Percentiles rank a stretch among this genome's conserved stretches.
These are phyloP conservation scores for Rhagonycha lutea DNA, from an alignment of 2,888 invertebrate species.

Conservation along the genomic window DNA sequence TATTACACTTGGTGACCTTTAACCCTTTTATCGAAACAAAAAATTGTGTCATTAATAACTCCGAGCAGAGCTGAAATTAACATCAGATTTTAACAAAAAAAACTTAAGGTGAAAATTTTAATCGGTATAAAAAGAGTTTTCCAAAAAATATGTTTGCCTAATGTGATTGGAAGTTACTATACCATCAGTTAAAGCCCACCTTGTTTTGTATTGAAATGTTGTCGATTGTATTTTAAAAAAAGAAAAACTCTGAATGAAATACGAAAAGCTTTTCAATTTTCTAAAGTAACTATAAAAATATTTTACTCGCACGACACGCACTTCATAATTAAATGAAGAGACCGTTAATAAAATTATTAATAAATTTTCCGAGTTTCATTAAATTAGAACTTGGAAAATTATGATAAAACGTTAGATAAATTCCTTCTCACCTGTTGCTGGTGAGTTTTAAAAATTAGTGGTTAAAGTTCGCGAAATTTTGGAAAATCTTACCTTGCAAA, in stretches of 20 bases:
- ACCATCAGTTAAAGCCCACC: conserved; percentile 5
- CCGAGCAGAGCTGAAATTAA: background rate
- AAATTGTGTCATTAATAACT: background rate
- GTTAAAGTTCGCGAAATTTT: background rate
- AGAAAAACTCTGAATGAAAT: conserved; percentile 14
- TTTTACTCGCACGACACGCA: background rate
- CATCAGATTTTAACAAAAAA: background rate
- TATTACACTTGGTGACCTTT: background rate
- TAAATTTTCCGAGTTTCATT: background rate
- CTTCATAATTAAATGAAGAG: background rate
- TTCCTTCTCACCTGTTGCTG: background rate
- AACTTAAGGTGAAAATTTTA: background rate
- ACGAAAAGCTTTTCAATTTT: conserved; percentile 23
- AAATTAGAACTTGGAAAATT: background rate
- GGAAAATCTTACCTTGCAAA: conserved; percentile 60
- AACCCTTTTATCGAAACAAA: background rate
- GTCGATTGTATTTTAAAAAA: conserved; percentile 20
- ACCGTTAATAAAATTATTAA: background rate
- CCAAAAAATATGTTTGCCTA: conserved; percentile 4
- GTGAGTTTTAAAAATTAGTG: background rate
- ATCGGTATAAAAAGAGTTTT: background rate
- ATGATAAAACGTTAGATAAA: background rate
- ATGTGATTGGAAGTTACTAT: conserved; percentile 18
- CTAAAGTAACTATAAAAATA: background rate
- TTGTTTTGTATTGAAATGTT: conserved; percentile 27